Conservation (phyloP, 2,797 vertebrate species). For the Mallotus villosus region DNA sequence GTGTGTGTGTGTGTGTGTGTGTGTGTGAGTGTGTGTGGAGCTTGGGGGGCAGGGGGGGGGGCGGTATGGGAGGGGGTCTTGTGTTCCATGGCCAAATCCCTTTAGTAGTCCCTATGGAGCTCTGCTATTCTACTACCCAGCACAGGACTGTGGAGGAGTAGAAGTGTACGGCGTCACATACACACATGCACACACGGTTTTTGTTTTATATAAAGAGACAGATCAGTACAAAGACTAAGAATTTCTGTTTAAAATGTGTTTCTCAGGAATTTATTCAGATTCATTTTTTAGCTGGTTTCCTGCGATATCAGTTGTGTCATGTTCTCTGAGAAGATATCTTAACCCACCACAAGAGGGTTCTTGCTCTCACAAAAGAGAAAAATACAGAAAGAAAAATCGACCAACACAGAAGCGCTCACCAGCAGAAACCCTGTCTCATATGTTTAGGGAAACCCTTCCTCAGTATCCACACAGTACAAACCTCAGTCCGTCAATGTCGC, state of each 20-base stretch:
- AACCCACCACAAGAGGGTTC: conserved; percentile 48
- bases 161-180: conserved; percentile 36
- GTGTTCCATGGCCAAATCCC: conserved; percentile 67
- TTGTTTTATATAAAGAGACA: too few relatives aligned
- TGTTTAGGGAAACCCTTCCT: conserved; percentile 1
- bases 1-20: conserved; percentile 21
- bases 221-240: too few relatives aligned
- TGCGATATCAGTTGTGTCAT: too few relatives aligned
- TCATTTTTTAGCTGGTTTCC: too few relatives aligned
- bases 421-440: not conserved
- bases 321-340: conserved; percentile 23
- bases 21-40: conserved; percentile 6
- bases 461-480: not conserved
- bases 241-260: too few relatives aligned
- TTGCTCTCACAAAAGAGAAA: conserved; percentile 28
- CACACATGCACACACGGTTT: conserved; percentile 23
- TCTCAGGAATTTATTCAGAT: too few relatives aligned
- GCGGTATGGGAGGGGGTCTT: conserved; percentile 33
- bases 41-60: not conserved
- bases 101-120: conserved; percentile 49
- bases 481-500: not conserved
- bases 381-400: too few relatives aligned
- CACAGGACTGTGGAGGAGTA: conserved; percentile 2
- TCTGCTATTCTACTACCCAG: conserved; percentile 18
- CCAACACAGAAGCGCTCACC: too few relatives aligned